phyloP scores from a whole-genome alignment of 35 echinoderm and acorn worm genomes.

The Apostichopus japonicus region DNA sequence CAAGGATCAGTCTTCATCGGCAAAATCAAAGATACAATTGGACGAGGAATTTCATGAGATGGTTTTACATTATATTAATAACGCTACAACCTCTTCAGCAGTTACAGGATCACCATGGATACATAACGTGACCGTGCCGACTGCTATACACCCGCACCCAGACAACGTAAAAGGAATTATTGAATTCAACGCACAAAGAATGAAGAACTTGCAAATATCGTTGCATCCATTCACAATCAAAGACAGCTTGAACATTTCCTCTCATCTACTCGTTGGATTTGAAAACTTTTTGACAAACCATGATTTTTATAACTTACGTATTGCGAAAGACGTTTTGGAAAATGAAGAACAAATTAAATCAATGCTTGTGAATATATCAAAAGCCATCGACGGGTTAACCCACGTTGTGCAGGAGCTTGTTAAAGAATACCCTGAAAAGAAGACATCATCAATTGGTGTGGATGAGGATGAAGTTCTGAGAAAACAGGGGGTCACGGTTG shows the following conservation, averaged over 20 bases:
- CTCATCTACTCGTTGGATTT: not conserved
- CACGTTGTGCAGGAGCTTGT: not conserved
- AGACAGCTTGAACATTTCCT: not conserved
- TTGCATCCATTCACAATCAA: not conserved
- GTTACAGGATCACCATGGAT: not conserved
- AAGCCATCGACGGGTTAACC: not conserved
- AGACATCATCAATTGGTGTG: not conserved
- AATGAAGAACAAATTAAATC: not conserved
- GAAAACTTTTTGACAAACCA: not conserved
- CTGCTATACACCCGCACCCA: not conserved
- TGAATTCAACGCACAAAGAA: not conserved
- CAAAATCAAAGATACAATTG: not conserved
- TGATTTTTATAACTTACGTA: not conserved
- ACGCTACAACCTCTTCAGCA: not conserved
- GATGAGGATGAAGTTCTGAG: not conserved
- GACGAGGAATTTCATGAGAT: not conserved
- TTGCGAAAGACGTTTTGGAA: not conserved
- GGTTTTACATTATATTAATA: not conserved
- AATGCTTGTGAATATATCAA: not conserved
- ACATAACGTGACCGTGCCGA: not conserved
- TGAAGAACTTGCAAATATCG: not conserved
- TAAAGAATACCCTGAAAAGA: not conserved
- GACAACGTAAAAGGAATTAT: not conserved
- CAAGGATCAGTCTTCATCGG: not conserved
- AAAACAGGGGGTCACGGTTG: not conserved